phyloP scores from a whole-genome alignment of 2,797 vertebrate species.

The Sebastes oblongus region DNA sequence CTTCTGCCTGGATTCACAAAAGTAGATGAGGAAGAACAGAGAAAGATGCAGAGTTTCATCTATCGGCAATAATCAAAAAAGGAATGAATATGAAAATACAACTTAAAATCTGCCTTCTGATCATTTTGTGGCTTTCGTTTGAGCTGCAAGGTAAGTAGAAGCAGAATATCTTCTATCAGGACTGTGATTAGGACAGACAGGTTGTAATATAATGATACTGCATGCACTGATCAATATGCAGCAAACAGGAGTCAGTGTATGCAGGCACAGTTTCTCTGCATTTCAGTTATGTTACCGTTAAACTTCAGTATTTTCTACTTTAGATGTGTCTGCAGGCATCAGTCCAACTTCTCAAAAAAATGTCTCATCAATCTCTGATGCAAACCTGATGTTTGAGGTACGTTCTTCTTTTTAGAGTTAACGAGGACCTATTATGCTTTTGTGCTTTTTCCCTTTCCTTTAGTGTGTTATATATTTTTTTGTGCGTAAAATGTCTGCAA shows the following conservation, averaged over 20 bases:
- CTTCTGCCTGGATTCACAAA: slow-evolving; percentile 20
- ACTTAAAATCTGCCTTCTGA: slow-evolving; percentile 38
- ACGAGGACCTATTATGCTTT: background rate
- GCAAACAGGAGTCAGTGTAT: background rate
- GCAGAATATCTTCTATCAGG: background rate
- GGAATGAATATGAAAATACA: slow-evolving; percentile 24
- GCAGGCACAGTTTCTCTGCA: background rate
- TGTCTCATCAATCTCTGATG: slow-evolving; percentile 55
- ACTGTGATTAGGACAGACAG: background rate
- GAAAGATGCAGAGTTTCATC: slow-evolving; percentile 18
- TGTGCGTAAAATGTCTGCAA: too few relatives aligned
- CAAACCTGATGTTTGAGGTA: slow-evolving; percentile 83
- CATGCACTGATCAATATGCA: background rate
- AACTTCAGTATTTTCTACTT: slow-evolving; percentile 10
- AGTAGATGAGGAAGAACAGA: slow-evolving; percentile 6
- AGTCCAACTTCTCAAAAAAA: slow-evolving; percentile 19
- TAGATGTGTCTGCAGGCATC: slow-evolving; percentile 64
- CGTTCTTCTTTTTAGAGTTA: background rate
- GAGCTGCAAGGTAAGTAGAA: slow-evolving; percentile 63
- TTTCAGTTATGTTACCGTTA: background rate
- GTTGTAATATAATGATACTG: background rate
- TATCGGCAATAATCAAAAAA: background rate
- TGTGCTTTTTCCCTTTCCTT: too few relatives aligned
- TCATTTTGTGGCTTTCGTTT: slow-evolving; percentile 55
- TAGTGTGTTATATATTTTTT: too few relatives aligned